These are phyloP conservation scores for Papilio elwesi DNA, from an alignment of 2,888 invertebrate genomes.

Conservation along the genomic window DNA sequence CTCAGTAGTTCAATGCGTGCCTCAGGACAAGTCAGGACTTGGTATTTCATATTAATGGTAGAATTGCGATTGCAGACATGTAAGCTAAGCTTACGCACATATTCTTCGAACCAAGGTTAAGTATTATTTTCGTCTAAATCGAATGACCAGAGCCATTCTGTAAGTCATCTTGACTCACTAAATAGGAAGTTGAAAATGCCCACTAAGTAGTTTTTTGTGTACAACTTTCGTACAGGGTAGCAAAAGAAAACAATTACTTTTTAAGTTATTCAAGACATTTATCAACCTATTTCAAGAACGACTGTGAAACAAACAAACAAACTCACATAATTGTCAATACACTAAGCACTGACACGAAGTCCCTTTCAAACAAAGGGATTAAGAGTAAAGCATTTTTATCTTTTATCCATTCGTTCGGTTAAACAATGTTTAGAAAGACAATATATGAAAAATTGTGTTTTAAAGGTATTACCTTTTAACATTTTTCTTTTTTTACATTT, in stretches of 20 bases:
- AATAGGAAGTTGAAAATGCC: neutral
- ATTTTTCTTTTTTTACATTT: neutral
- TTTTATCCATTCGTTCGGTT: neutral
- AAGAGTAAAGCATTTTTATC: neutral
- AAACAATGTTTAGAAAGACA: neutral
- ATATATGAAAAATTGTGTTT: neutral
- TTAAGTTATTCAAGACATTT: neutral
- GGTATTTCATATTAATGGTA: no score
- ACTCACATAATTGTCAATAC: neutral
- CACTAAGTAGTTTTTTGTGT: neutral
- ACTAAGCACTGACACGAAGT: neutral
- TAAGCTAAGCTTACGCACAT: no score
- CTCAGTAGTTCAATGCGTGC: no score
- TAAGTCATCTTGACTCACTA: no score
- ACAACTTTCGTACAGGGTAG: neutral
- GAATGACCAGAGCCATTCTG: no score
- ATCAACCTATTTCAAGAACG: neutral
- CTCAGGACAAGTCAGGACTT: no score
- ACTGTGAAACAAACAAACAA: no score
- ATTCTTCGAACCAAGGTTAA: no score
- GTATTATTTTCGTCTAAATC: no score
- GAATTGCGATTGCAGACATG: no score
- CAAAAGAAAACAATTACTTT: neutral
- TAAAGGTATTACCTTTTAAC: neutral
- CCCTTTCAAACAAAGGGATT: neutral